These are phyloP conservation scores for Champsocephalus esox DNA, from an alignment of 2,797 vertebrate genomes.

Conservation along the genomic window DNA sequence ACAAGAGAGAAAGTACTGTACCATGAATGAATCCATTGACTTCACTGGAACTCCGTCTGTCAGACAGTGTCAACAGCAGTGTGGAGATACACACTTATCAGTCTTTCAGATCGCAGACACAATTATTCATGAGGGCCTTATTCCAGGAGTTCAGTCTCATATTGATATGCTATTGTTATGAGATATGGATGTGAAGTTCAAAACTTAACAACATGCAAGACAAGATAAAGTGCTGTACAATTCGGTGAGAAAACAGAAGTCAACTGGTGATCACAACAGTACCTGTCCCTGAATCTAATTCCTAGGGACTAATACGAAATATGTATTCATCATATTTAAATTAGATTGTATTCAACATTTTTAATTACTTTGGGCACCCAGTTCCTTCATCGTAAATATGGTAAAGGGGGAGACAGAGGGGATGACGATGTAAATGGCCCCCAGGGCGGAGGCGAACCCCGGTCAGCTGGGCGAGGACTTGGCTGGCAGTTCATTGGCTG, in stretches of 20 bases:
- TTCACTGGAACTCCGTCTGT: conserved; percentile 45
- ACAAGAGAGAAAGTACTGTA: conserved; percentile 34
- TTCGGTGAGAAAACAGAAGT: background rate
- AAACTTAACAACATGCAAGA: background rate
- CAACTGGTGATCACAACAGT: background rate
- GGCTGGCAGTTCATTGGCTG: no score
- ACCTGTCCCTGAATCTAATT: background rate
- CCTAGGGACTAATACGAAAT: background rate
- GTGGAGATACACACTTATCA: conserved; percentile 40
- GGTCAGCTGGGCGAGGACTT: no score
- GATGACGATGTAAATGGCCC: no score
- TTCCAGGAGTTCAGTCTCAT: background rate
- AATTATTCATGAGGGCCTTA: background rate
- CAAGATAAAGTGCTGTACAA: background rate
- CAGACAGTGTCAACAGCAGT: conserved; percentile 45
- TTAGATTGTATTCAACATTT: background rate
- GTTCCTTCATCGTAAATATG: no score
- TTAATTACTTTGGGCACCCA: background rate
- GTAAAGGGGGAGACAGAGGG: no score
- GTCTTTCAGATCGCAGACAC: background rate
- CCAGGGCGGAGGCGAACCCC: no score
- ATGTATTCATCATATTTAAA: background rate
- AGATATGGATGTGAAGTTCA: conserved; percentile 1
- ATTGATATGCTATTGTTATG: background rate
- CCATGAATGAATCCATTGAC: conserved; percentile 73